phyloP scores from a whole-genome alignment of 1,140 invertebrate species.

The Notospermus geniculatus region DNA sequence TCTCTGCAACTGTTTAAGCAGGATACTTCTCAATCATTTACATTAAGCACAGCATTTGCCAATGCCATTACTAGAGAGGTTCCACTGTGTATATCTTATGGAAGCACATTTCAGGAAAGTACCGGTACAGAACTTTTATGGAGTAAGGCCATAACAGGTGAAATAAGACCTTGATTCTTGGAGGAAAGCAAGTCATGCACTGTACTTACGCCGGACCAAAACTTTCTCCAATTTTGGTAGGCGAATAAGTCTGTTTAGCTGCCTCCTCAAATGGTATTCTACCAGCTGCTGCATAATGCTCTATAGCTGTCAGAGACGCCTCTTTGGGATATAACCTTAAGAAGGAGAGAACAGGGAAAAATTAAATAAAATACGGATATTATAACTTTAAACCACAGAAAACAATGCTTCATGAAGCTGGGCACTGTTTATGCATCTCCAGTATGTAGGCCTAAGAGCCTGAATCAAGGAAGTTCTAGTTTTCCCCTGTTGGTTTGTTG shows the following conservation, averaged over 20 bases:
- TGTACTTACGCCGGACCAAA: slow-evolving; percentile 60
- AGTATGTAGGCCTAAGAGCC: background rate
- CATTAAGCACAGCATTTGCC: too few species aligned
- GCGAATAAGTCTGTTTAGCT: slow-evolving; percentile 41
- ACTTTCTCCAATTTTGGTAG: slow-evolving; percentile 45
- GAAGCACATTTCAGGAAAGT: background rate
- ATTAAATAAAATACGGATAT: slow-evolving; percentile 6
- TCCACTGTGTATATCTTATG: background rate
- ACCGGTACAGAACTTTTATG: background rate
- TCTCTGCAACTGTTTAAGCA: too few species aligned
- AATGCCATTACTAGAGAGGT: background rate
- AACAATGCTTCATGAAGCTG: too few species aligned
- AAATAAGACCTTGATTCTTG: background rate
- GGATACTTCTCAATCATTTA: too few species aligned
- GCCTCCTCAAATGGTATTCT: slow-evolving; percentile 47
- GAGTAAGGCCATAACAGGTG: background rate
- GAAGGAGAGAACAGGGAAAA: background rate
- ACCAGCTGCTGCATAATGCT: slow-evolving; percentile 42
- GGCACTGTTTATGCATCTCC: too few species aligned
- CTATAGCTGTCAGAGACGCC: slow-evolving; percentile 25
- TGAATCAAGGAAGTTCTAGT: background rate
- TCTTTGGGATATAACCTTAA: slow-evolving; percentile 42
- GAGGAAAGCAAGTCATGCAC: too few species aligned
- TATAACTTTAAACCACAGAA: too few species aligned
- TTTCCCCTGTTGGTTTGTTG: too few species aligned